These are phyloP conservation scores for Cydia fagiglandana DNA, from an alignment of 1,140 invertebrate genomes.

Conservation along the genomic window DNA sequence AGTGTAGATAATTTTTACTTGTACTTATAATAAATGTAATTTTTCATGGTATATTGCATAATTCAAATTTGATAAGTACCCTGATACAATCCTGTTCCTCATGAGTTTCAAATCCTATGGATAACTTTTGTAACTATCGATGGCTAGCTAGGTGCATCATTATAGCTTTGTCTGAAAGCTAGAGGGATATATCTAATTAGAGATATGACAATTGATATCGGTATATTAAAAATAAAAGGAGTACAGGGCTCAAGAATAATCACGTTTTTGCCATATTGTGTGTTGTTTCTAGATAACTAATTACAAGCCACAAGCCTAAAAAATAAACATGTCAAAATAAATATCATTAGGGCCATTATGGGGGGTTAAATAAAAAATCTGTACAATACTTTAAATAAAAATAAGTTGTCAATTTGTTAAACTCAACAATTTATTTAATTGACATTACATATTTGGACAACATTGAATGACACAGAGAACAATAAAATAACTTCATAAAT, in stretches of 20 bases:
- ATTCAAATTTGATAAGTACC: background rate
- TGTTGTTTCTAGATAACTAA: too few relatives aligned
- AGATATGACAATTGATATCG: too few relatives aligned
- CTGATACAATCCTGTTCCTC: background rate
- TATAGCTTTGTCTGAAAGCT: too few relatives aligned
- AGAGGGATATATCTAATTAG: too few relatives aligned
- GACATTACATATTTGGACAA: slow-evolving; percentile 41
- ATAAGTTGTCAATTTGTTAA: slow-evolving; percentile 28
- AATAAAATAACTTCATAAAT: slow-evolving; percentile 3
- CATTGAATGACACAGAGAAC: slow-evolving; percentile 33
- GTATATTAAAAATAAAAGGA: too few relatives aligned
- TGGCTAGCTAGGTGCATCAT: too few relatives aligned
- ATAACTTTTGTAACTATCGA: background rate
- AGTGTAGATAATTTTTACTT: background rate
- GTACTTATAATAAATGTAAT: slow-evolving; percentile 1
- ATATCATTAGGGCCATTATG: too few relatives aligned
- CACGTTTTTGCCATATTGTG: too few relatives aligned
- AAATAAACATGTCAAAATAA: too few relatives aligned
- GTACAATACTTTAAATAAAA: background rate
- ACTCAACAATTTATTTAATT: slow-evolving; percentile 53
- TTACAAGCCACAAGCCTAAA: too few relatives aligned
- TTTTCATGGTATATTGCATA: background rate
- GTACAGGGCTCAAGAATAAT: too few relatives aligned
- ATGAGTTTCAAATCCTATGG: background rate
- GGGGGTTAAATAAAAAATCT: background rate